Base-by-base conservation (phyloP, 2,113 vertebrate genomes). In the Todiramphus saurophagus region DNA sequence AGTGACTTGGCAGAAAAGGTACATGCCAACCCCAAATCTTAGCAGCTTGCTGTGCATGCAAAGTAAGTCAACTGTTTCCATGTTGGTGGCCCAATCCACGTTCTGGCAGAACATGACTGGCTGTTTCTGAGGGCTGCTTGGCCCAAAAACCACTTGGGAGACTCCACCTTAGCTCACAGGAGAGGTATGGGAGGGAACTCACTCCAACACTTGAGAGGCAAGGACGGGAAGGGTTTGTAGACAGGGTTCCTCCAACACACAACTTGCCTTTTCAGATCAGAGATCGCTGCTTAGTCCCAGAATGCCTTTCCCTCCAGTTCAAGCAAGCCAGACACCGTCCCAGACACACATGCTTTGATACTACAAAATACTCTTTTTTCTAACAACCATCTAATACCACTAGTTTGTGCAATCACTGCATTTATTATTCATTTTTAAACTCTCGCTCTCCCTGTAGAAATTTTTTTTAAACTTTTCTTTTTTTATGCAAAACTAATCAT, bases 401-500 rank as follows among this genome's bases (percentile, higher is more conserved):
- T 97, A 95, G 89, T 97, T 97, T 98, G 98, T 98, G 98, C 98
- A 98, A 98, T 98, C 96, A 97, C 97, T 95, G 97, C 97, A 92
- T 97, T 97, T 98, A 97, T 92, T 98, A 97, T 91, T 98, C 91
- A 96, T 97, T 98, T 98, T 98, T 98, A 98, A 98, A 96, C 96
- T 97, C 90, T 46, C 78, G n/a, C 96, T 85, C 96, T 93, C 83
- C 97, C 95, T 44, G 96, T 96, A 98, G 97, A 98, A 98, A 98
- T 91, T 97, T 97, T 96, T 95, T 93, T 96, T 96, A 75, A 13
- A 18, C 74, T 97, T 97, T 97, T 88, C 28, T 94, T 94, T 98
- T 98, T 98, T 97, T 97, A 97, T 98, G 98, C 95, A 98, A 98
- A 98, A 98, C 98, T 98, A 98, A 96, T 96, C 97, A 97, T 98